These are phyloP conservation scores for Caenorhabditis sp. DNA, from an alignment of 2,888 invertebrate genomes.

Conservation along the genomic window DNA sequence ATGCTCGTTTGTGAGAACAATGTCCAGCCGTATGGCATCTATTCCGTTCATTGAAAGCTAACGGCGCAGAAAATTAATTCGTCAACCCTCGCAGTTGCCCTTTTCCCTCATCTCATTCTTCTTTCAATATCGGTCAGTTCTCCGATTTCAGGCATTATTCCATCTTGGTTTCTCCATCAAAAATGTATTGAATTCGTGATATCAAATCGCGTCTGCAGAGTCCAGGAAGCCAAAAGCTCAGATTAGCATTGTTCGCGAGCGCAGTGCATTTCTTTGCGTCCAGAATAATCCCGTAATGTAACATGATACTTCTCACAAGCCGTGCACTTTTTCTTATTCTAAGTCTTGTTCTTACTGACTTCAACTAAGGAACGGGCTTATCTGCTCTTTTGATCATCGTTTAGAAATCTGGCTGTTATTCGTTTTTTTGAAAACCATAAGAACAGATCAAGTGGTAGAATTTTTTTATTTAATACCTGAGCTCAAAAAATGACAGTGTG, in stretches of 20 bases:
- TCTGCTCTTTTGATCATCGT: constrained; percentile 23
- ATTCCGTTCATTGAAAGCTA: constrained; percentile 22
- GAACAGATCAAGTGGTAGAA: no score
- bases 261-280: background rate
- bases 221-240: constrained; percentile 8
- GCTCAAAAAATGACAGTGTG: no score
- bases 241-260: constrained; percentile 36
- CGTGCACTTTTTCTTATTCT: constrained; percentile 25
- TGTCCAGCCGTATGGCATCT: background rate
- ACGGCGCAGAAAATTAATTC: constrained; percentile 42
- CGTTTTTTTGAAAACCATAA: constrained; percentile 8
- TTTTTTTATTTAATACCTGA: no score
- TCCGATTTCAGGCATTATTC: constrained; percentile 37
- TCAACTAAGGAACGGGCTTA: background rate
- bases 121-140: constrained; percentile 4
- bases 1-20: background rate
- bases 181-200: constrained; percentile 54
- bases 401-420: background rate
- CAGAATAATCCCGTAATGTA: constrained; percentile 47
- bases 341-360: background rate
- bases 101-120: constrained; percentile 15
- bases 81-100: constrained; percentile 27
- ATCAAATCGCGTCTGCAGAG: background rate
- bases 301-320: constrained; percentile 37
- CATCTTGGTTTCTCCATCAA: constrained; percentile 1